Conservation (phyloP, 2,888 invertebrate species). For the Agonopterix subpropinquella region DNA sequence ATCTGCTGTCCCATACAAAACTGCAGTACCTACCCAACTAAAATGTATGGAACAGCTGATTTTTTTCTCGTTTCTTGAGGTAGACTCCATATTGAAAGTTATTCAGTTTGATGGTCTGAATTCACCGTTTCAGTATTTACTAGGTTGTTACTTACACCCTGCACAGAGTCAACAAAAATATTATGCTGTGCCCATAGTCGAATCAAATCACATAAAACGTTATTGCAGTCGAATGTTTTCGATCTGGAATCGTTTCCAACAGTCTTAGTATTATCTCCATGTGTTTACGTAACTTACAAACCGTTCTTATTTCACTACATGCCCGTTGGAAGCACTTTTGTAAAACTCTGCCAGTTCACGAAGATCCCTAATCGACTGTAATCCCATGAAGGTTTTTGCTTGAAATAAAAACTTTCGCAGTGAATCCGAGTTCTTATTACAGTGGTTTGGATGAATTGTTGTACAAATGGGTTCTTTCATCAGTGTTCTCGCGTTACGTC, state of each 20-base stretch:
- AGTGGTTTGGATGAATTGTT: constrained; percentile 11
- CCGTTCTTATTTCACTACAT: constrained; percentile 16
- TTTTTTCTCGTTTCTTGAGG: no score
- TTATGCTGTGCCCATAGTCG: no score
- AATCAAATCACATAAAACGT: constrained; percentile 1
- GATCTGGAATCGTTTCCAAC: constrained; percentile 10
- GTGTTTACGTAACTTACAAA: constrained; percentile 22
- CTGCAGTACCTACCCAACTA: no score
- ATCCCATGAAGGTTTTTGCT: constrained; percentile 7
- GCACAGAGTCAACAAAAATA: no score
- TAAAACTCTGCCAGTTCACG: constrained; percentile 6
- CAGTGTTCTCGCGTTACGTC: constrained; percentile 24
- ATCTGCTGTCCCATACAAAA: no score
- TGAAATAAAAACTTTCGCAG: constrained; percentile 2
- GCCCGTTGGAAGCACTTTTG: constrained; percentile 8
- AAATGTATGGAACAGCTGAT: no score
- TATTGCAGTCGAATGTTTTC: constrained; percentile 13
- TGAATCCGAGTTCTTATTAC: constrained; percentile 8
- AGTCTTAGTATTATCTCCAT: constrained; percentile 17
- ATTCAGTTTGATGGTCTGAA: no score
- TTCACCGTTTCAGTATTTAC: no score
- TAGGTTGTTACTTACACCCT: no score
- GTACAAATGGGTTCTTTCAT: constrained; percentile 17
- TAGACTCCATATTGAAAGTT: no score
- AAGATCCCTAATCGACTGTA: constrained; percentile 9